phyloP scores from a whole-genome alignment of 1,140 invertebrate species.

The Brachionus rubens region DNA sequence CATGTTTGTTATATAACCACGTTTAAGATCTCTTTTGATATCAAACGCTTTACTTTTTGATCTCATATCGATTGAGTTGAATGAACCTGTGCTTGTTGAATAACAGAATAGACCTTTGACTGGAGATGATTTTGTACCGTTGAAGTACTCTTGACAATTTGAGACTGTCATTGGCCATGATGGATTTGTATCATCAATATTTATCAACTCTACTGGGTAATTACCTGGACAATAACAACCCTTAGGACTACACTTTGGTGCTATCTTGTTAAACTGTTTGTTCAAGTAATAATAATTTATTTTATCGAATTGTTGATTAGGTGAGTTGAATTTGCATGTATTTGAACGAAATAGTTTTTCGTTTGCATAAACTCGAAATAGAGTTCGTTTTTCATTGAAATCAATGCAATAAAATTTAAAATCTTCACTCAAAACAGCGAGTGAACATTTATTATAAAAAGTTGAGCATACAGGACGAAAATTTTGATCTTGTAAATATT shows the following conservation, averaged over 20 bases:
- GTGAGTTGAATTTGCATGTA: not conserved
- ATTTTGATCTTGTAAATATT: not conserved
- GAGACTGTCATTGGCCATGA: not conserved
- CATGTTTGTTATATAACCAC: constrained; percentile 13
- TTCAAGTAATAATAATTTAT: constrained; percentile 12
- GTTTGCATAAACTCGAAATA: not conserved
- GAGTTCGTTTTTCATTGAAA: not conserved
- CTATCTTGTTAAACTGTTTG: not conserved
- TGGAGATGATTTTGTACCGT: not conserved
- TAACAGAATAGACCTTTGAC: constrained; percentile 12
- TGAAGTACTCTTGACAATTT: constrained; percentile 1
- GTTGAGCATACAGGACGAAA: not conserved
- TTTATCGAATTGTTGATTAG: not conserved
- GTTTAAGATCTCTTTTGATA: constrained; percentile 6
- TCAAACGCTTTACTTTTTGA: constrained; percentile 10
- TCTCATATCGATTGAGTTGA: constrained; percentile 24
- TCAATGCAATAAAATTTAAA: constrained; percentile 33
- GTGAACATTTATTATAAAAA: constrained; percentile 10
- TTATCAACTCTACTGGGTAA: constrained; percentile 25
- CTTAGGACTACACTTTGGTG: not conserved
- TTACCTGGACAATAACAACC: constrained; percentile 11
- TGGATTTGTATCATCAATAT: constrained; percentile 17
- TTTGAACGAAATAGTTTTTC: constrained; percentile 33
- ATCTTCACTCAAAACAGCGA: constrained; percentile 30
- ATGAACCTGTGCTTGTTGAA: constrained; percentile 9